Evolutionary conservation across 2,797 vertebrate genomes (phyloP).

Genomic region (Phrynocephalus guinanensis): DNA sequence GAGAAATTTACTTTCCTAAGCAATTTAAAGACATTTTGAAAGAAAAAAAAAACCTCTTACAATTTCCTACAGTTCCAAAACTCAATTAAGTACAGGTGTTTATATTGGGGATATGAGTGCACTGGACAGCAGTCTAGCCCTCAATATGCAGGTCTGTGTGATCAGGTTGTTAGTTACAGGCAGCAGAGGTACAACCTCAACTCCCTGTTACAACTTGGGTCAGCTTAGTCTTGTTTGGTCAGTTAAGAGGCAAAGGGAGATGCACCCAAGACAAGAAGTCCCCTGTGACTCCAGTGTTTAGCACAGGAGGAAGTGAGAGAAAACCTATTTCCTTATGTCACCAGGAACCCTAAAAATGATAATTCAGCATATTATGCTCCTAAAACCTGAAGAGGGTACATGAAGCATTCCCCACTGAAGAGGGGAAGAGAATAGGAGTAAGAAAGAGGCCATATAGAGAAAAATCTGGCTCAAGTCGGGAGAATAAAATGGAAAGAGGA

Average conservation of each 20-base stretch:
- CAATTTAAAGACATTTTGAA: no score
- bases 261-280: neutral
- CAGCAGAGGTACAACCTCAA: no score
- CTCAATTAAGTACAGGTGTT: no score
- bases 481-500: neutral
- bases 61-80: no score
- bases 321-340: constrained; percentile 32
- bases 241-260: neutral
- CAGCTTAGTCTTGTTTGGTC: neutral
- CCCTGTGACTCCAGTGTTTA: neutral
- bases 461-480: no score
- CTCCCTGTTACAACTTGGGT: neutral
- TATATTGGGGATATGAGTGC: no score
- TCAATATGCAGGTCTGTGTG: no score
- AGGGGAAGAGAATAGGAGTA: neutral
- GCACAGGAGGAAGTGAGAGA: constrained; percentile 34
- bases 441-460: neutral
- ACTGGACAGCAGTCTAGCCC: neutral
- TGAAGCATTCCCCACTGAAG: no score
- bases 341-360: constrained; percentile 19
- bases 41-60: no score
- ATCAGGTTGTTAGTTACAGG: no score
- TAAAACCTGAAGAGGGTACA: neutral
- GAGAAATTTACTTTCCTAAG: no score
- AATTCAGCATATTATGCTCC: constrained; percentile 16